A percentile compares a stretch with the other conserved stretches of the same genome.
Evolutionary conservation across 2,113 vertebrate species (phyloP).

Genomic region (Lucifuga dentata): DNA sequence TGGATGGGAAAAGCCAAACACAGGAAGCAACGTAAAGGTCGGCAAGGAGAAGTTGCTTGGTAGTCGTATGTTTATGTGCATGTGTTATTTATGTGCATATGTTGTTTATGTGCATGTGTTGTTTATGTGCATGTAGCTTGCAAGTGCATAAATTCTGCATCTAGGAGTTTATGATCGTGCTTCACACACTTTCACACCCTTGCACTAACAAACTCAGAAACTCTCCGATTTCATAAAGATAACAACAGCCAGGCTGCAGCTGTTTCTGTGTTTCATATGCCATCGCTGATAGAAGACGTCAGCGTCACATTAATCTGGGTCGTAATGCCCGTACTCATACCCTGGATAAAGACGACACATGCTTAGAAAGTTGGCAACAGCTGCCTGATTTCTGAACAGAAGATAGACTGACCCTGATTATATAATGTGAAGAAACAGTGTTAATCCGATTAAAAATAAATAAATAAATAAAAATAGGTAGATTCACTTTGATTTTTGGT

Average conservation of each 20-base stretch:
- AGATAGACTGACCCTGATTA: no score
- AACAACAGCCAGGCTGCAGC: slow-evolving; percentile 57
- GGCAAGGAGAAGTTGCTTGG: slow-evolving; percentile 28
- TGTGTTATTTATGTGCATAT: slow-evolving; percentile 2
- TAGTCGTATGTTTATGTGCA: not conserved
- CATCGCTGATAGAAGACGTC: slow-evolving; percentile 27
- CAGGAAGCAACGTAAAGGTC: slow-evolving; percentile 45
- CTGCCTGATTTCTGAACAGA: no score
- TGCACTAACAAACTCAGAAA: slow-evolving; percentile 17
- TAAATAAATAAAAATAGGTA: no score
- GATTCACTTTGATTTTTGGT: no score
- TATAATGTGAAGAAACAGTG: no score
- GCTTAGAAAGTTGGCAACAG: not conserved
- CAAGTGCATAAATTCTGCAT: not conserved
- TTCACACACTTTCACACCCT: slow-evolving; percentile 25
- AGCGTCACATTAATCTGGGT: slow-evolving; percentile 3
- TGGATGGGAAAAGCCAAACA: no score
- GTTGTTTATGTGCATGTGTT: slow-evolving; percentile 3
- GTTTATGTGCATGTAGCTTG: slow-evolving; percentile 13
- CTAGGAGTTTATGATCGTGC: slow-evolving; percentile 15
- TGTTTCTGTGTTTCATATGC: slow-evolving; percentile 39
- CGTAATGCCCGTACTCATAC: not conserved
- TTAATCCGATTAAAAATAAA: no score
- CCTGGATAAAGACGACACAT: slow-evolving; percentile 1
- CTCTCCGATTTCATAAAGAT: slow-evolving; percentile 50